Percentiles rank a stretch among this genome's conserved stretches.
Conservation (phyloP, 2,797 vertebrate genomes). For the Trichosurus vulpecula region DNA sequence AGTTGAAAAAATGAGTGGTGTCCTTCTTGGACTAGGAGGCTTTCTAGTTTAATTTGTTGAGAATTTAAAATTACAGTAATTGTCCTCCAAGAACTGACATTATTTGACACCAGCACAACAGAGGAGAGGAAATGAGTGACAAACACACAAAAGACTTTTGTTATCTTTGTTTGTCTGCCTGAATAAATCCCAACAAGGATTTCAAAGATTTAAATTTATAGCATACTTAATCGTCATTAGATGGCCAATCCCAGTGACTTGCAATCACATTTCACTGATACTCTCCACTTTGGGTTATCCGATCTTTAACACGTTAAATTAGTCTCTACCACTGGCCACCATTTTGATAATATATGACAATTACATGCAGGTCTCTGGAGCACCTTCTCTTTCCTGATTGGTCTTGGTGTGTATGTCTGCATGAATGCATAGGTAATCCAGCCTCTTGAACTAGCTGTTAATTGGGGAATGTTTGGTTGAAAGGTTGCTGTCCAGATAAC, state of each 20-base stretch:
- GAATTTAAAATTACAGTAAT: constrained; percentile 92
- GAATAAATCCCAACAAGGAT: constrained; percentile 91
- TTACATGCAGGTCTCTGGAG: constrained; percentile 62
- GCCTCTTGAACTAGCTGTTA: neutral
- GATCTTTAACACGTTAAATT: constrained; percentile 68
- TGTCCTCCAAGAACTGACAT: constrained; percentile 91
- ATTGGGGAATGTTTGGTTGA: constrained; percentile 51
- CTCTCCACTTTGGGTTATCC: constrained; percentile 82
- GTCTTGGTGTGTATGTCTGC: neutral
- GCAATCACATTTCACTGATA: constrained; percentile 82
- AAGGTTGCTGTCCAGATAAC: constrained; percentile 56
- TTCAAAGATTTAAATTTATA: constrained; percentile 90
- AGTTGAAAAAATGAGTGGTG: constrained; percentile 81
- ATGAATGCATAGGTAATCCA: neutral
- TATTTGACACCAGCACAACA: constrained; percentile 89
- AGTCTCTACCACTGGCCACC: constrained; percentile 79
- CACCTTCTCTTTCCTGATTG: neutral
- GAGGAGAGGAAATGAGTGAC: constrained; percentile 88
- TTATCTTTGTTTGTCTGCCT: constrained; percentile 92
- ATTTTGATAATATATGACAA: constrained; percentile 74
- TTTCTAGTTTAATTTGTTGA: constrained; percentile 91
- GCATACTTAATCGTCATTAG: constrained; percentile 88
- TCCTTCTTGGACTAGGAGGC: constrained; percentile 85
- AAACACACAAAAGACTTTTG: constrained; percentile 91
- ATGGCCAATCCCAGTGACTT: constrained; percentile 84